Evolutionary conservation across 2,797 vertebrate genomes (phyloP).

Genomic region (Nasua narica): DNA sequence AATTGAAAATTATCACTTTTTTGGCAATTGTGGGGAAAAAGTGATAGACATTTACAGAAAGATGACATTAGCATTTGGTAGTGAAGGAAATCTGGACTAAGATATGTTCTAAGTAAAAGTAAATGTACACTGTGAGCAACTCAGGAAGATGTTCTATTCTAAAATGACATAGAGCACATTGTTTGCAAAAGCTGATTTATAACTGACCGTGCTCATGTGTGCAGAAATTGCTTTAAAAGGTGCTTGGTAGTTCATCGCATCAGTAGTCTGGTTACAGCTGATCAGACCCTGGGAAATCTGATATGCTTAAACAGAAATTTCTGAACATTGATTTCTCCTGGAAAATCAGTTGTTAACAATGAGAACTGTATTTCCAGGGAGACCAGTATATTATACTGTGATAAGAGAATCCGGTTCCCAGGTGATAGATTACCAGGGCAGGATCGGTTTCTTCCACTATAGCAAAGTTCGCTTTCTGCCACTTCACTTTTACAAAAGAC

Average conservation of each 20-base stretch:
- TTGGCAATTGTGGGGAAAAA: background rate
- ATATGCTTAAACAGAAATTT: background rate
- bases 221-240: background rate
- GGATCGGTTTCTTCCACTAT: background rate
- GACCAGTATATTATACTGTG: background rate
- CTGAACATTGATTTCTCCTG: background rate
- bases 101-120: background rate
- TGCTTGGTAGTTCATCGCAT: background rate
- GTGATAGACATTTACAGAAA: constrained; percentile 8
- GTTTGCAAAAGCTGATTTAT: background rate
- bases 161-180: background rate
- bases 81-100: background rate
- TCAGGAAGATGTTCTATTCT: background rate
- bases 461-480: background rate
- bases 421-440: background rate
- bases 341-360: background rate
- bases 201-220: background rate
- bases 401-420: background rate
- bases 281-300: background rate
- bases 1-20: background rate
- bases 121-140: background rate
- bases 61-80: background rate
- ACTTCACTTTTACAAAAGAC: background rate
- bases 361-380: background rate
- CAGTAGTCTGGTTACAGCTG: background rate